Percentiles rank a stretch among this genome's conserved stretches.
Evolutionary conservation across 2,797 vertebrate genomes (phyloP).

Genomic region (Darevskia mixta): DNA sequence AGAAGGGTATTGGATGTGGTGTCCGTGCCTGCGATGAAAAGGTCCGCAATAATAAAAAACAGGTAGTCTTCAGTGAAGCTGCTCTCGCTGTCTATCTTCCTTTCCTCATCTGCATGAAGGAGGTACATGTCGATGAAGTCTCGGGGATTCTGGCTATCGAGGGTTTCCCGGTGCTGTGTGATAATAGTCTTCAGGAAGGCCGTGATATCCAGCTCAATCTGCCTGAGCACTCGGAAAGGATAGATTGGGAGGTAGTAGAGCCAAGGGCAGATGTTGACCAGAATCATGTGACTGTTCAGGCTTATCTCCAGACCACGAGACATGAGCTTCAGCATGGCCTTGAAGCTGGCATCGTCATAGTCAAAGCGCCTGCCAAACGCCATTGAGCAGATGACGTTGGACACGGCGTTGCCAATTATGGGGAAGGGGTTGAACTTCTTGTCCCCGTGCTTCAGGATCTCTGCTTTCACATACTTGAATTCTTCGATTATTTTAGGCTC

Average conservation of each 20-base stretch:
- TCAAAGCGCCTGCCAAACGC: constrained; percentile 90
- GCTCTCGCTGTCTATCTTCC: constrained; percentile 71
- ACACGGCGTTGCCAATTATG: constrained; percentile 87
- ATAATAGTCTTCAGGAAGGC: constrained; percentile 92
- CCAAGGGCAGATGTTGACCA: constrained; percentile 90
- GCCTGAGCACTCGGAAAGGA: constrained; percentile 88
- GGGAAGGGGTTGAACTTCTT: constrained; percentile 82
- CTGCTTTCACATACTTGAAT: constrained; percentile 85
- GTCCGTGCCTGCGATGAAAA: constrained; percentile 96
- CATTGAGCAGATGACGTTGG: constrained; percentile 94
- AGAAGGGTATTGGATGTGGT: constrained; percentile 94
- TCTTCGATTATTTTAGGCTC: constrained; percentile 92
- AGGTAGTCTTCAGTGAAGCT: constrained; percentile 94
- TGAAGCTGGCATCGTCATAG: constrained; percentile 87
- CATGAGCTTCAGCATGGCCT: constrained; percentile 87
- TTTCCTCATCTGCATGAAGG: constrained; percentile 82
- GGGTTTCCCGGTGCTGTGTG: constrained; percentile 82
- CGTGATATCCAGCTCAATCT: constrained; percentile 87
- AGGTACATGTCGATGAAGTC: constrained; percentile 97
- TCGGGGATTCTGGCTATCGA: constrained; percentile 86
- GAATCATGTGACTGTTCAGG: constrained; percentile 83
- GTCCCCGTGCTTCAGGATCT: constrained; percentile 81
- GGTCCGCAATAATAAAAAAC: constrained; percentile 94
- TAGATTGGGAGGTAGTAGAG: constrained; percentile 92
- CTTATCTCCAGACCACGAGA: constrained; percentile 87